Evolutionary conservation across 2,113 vertebrate genomes (phyloP).

Genomic region (Syrmaticus mikado): DNA sequence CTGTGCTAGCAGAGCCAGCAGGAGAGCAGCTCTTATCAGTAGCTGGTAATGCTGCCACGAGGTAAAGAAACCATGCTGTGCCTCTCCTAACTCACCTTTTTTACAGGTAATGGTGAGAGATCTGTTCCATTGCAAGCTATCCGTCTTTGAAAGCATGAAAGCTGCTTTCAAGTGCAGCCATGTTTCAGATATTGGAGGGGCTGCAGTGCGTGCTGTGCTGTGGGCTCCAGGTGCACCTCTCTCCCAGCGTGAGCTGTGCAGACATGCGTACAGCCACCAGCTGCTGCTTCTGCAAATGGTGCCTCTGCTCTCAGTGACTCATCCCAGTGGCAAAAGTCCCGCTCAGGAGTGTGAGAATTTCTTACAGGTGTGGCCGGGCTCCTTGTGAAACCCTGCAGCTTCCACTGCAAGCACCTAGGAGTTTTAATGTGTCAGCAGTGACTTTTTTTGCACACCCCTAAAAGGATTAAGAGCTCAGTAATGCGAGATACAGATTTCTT

Average conservation of each 20-base stretch:
- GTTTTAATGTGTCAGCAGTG: background rate
- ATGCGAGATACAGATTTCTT: background rate
- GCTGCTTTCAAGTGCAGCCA: background rate
- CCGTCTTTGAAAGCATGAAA: background rate
- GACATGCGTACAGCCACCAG: background rate
- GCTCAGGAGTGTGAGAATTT: background rate
- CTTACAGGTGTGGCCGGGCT: background rate
- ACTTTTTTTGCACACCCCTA: background rate
- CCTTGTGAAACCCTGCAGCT: background rate
- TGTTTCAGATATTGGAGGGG: accelerated
- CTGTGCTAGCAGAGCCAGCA: background rate
- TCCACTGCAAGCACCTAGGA: background rate
- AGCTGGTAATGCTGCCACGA: background rate
- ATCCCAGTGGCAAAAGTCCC: background rate
- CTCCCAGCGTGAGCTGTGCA: background rate
- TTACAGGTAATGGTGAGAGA: accelerated
- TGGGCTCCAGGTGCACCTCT: background rate
- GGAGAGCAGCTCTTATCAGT: background rate
- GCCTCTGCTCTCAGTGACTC: background rate
- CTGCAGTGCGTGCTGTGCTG: background rate
- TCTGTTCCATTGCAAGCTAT: background rate
- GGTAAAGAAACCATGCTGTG: background rate
- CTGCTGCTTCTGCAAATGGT: background rate
- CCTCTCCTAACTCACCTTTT: background rate
- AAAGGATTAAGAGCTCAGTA: background rate